Evolutionary conservation across 2,797 vertebrate species (phyloP), one percentile per base, ranked within the genome.

Genomic region (Pipistrellus kuhlii): DNA sequence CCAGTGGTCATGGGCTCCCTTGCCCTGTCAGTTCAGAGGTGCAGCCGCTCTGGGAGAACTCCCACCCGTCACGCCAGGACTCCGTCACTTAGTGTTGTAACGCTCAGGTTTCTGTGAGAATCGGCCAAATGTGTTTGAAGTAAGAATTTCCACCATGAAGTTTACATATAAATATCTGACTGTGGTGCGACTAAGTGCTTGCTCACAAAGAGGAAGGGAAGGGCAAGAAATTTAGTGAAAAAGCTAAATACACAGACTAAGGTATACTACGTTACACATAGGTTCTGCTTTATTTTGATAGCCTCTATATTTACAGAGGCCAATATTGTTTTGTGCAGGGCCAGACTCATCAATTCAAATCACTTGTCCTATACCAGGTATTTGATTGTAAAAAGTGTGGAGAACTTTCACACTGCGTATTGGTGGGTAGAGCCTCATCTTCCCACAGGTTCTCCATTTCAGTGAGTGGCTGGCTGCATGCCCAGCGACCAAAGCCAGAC

Each of bases 71-170:
- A 18, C 0, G 2, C 95, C 91, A 93, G 88, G 75, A 81, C 87
- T 86, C 78, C 71, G 5, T 93, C 87, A 32, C 62, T n/a, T 51
- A 27, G 6, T 12, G 6, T 59, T 82, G 51, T 85, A 77, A 48
- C 32, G 48, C 71, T 93, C 32, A 77, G 84, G 35, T 93, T 94
- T 96, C 81, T 85, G 73, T 89, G 48, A 92, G 80, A 86, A 73
- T 55, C 76, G 72, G 88, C 88, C 84, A 93, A 77, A 86, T 0
- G 2, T 62, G 55, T 95, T 92, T 80, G 82, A 94, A 95, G 64
- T 84, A 77, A 66, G 73, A 83, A 59, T 85, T 90, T 93, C 83
- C 95, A 38, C 83, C 55, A 8, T 85, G 73, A 41, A 59, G 17
- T 88, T 64, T 76, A 75, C 71, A 41, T 69, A 44, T 90, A 59